These are phyloP conservation scores for Synergus umbraculus DNA, from an alignment of 2,888 invertebrate genomes.

Conservation along the genomic window DNA sequence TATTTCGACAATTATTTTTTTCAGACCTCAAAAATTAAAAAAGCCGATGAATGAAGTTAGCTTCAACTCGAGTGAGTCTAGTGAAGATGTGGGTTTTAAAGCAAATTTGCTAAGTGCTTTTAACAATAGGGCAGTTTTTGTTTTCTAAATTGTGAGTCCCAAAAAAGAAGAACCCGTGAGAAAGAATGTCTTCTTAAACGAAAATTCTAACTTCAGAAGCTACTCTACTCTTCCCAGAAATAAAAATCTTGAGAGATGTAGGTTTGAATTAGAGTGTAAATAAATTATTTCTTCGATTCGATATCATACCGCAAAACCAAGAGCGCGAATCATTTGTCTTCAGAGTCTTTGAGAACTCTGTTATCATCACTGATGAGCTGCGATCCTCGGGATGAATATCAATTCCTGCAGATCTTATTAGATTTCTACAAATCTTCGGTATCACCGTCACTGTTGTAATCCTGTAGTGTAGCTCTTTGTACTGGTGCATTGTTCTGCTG, in stretches of 20 bases:
- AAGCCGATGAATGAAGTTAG: background rate
- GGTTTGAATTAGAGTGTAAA: slow-evolving; percentile 53
- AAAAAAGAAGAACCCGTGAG: slow-evolving; percentile 48
- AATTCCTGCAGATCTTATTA: slow-evolving; percentile 20
- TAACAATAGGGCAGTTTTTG: slow-evolving; percentile 1
- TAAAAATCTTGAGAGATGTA: background rate
- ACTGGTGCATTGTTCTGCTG: slow-evolving; percentile 79
- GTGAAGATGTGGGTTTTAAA: background rate
- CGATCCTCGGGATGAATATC: background rate
- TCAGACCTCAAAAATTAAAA: background rate
- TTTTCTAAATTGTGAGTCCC: slow-evolving; percentile 15
- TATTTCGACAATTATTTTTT: background rate
- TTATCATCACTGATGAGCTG: slow-evolving; percentile 24
- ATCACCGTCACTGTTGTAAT: slow-evolving; percentile 93
- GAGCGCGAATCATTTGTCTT: slow-evolving; percentile 58
- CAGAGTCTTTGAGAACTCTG: slow-evolving; percentile 18
- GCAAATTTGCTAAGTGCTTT: slow-evolving; percentile 2
- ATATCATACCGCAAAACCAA: slow-evolving; percentile 52
- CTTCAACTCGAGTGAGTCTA: background rate
- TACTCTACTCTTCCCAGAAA: background rate
- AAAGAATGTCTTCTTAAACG: background rate
- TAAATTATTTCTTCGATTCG: slow-evolving; percentile 42
- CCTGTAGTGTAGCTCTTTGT: slow-evolving; percentile 81
- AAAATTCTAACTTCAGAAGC: slow-evolving; percentile 1
- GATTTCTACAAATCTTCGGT: slow-evolving; percentile 83